Percentiles rank a stretch among this genome's conserved stretches.
Conservation (phyloP, 2,797 vertebrate genomes). For the Lateolabrax maculatus region DNA sequence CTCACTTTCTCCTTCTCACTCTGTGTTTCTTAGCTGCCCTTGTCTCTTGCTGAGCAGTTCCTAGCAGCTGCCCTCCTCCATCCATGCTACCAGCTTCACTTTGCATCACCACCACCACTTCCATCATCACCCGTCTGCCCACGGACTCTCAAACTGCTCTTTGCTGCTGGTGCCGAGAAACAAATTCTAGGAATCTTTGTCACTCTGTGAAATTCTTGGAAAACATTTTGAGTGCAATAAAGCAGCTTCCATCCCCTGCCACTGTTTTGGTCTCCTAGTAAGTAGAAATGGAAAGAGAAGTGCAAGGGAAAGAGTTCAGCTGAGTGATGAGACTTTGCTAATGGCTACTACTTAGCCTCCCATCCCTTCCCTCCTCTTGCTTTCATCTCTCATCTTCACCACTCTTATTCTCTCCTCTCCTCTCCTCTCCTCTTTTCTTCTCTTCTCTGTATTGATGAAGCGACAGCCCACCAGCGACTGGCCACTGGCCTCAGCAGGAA, state of each 20-base stretch:
- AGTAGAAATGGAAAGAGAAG: conserved; percentile 42
- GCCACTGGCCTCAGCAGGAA: conserved; percentile 58
- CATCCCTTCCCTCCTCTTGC: neutral
- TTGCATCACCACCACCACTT: conserved; percentile 3
- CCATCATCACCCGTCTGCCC: conserved; percentile 53
- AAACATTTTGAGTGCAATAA: conserved; percentile 65
- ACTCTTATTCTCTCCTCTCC: conserved; percentile 6
- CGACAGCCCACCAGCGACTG: conserved; percentile 42
- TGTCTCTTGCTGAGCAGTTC: conserved; percentile 43
- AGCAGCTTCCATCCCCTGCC: neutral
- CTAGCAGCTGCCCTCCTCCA: conserved; percentile 38
- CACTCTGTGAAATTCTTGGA: conserved; percentile 50
- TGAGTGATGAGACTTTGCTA: conserved; percentile 60
- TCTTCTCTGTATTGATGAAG: conserved; percentile 41
- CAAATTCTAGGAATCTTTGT: conserved; percentile 58
- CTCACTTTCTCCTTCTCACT: conserved; percentile 25
- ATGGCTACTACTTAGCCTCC: conserved; percentile 52
- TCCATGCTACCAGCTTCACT: conserved; percentile 21
- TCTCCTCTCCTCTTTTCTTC: neutral
- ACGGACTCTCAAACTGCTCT: conserved; percentile 48
- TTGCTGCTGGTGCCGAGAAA: conserved; percentile 40
- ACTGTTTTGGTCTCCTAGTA: conserved; percentile 45
- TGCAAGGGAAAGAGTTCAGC: conserved; percentile 47
- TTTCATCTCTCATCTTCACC: conserved; percentile 33
- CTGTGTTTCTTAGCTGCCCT: conserved; percentile 35